Evolutionary conservation across 2,888 invertebrate species (phyloP).

Genomic region (Leptopilina syphax): DNA sequence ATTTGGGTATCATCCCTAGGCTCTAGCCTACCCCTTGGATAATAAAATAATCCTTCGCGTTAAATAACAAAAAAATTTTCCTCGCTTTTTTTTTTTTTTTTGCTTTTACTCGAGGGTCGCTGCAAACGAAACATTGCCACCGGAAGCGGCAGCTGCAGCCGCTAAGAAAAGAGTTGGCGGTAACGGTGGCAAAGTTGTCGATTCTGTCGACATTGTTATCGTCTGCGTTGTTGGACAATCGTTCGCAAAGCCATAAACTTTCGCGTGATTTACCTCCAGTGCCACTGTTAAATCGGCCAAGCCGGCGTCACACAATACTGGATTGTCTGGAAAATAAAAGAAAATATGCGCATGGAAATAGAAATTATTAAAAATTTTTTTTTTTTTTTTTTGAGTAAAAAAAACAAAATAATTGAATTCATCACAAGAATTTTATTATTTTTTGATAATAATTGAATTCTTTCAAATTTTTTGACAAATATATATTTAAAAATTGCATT

Average conservation of each 20-base stretch:
- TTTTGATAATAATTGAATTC: no score
- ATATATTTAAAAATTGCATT: no score
- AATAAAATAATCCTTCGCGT: conserved; percentile 5
- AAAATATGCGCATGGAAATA: conserved; percentile 13
- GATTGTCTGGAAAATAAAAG: conserved; percentile 83
- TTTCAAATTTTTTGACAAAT: no score
- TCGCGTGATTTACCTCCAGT: conserved; percentile 85
- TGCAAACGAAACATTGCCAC: conserved; percentile 74
- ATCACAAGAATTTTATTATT: no score
- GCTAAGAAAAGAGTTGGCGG: conserved; percentile 69
- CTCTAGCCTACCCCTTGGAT: neutral
- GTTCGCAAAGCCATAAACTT: conserved; percentile 83
- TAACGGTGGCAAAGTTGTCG: conserved; percentile 64
- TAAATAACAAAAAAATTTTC: conserved; percentile 11
- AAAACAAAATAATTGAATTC: no score
- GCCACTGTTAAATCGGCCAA: conserved; percentile 84
- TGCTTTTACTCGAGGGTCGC: conserved; percentile 71
- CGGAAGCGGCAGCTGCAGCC: conserved; percentile 69
- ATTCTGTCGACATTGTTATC: conserved; percentile 60
- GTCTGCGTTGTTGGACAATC: conserved; percentile 68
- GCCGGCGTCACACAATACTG: conserved; percentile 87
- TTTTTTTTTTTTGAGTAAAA: no score
- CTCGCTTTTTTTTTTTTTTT: neutral
- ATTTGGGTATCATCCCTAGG: conserved; percentile 36
- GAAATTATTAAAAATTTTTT: no score